Percentiles rank a stretch among this genome's conserved stretches.
Evolutionary conservation across 2,113 vertebrate species (phyloP).

Genomic region (Pachyramphus minor): DNA sequence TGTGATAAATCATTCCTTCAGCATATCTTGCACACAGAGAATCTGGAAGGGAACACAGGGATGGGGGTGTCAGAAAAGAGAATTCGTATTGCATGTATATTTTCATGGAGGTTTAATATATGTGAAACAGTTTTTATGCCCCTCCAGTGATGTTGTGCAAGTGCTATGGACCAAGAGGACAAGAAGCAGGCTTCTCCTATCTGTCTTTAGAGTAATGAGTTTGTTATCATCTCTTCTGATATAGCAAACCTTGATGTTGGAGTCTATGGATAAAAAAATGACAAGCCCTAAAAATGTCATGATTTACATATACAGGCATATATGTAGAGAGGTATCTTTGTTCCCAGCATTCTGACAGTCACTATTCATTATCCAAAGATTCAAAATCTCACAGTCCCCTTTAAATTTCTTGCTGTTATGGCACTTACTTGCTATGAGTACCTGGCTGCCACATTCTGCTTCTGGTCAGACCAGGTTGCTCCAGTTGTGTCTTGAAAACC

Average conservation of each 20-base stretch:
- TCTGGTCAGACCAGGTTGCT: background rate
- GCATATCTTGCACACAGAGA: background rate
- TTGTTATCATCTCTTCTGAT: background rate
- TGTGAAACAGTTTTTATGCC: background rate
- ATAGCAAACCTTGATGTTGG: background rate
- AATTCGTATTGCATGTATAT: background rate
- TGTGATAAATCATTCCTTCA: background rate
- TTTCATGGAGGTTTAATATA: background rate
- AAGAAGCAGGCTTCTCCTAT: background rate
- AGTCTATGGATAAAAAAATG: background rate
- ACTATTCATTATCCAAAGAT: background rate
- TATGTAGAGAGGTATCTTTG: background rate
- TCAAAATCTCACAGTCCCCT: background rate
- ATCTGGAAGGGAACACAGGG: background rate
- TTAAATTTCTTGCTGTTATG: background rate
- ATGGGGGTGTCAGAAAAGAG: background rate
- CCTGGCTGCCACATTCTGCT: background rate
- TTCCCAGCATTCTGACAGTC: background rate
- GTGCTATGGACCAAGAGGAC: background rate
- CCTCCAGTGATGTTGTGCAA: background rate
- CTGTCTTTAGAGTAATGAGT: background rate
- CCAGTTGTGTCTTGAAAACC: background rate
- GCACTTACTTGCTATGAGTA: accelerated
- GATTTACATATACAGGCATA: background rate
- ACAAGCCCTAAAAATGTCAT: background rate